Evolutionary conservation across 2,113 vertebrate genomes (phyloP), one percentile per base, ranked within the genome.

Genomic region (Ornithorhynchus anatinus): DNA sequence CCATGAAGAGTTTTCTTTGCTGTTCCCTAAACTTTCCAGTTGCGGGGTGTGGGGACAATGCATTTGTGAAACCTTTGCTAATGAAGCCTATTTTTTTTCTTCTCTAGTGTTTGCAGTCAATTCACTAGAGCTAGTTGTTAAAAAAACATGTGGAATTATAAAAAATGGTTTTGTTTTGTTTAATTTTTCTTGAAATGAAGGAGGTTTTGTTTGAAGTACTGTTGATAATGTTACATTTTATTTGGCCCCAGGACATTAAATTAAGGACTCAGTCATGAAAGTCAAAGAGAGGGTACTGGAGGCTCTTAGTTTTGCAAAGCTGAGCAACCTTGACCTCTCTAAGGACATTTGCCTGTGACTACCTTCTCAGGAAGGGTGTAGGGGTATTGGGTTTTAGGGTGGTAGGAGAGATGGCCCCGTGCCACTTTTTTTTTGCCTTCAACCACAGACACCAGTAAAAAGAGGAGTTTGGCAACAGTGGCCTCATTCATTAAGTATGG

Each of bases 231-330:
- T 56, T 86, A 76, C 72, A 82, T 86, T 85, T n/a, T 86, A 82
- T 72, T 84, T 92, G 87, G 88, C 86, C 89, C 82, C 72, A 58
- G 87, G 88, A 79, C 84, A 92, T 76, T 88, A 91, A n/a, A 91
- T 92, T 92, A 92, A 86, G 70, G 86, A 87, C 83, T 84, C 77
- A 80, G 59, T 84, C 82, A 89, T 90, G 90, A 85, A 89, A 90
- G 91, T 78, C 58, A n/a, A n/a, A n/a, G n/a, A n/a, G n/a, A n/a
- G n/a, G n/a, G n/a, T n/a, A n/a, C n/a, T n/a, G n/a, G n/a, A n/a
- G n/a, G n/a, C n/a, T n/a, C n/a, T n/a, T n/a, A n/a, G 17, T 58
- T 67, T 66, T 72, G n/a, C 20, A 22, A 54, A 69, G 47, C 32
- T 66, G 59, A 35, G 14, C 1, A 35, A 11, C 48, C 45, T 27